These are phyloP conservation scores for Perccottus glenii DNA, from an alignment of 2,113 vertebrate genomes.

Conservation along the genomic window DNA sequence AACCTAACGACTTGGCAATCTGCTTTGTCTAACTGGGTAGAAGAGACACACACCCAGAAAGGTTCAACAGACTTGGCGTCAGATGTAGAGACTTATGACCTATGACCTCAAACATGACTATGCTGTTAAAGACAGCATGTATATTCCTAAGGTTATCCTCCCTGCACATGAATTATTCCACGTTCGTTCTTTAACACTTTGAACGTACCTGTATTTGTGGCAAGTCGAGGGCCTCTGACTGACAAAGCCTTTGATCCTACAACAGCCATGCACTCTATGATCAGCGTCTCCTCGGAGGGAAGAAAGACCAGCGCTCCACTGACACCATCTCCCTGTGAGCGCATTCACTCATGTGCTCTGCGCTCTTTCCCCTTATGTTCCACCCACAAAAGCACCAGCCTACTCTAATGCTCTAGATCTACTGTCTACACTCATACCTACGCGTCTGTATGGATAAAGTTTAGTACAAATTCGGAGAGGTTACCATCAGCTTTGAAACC, in stretches of 20 bases:
- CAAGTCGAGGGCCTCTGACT: conserved; percentile 71
- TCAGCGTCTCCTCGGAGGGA: conserved; percentile 53
- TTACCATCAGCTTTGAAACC: no score
- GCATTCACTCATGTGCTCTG: conserved; percentile 2
- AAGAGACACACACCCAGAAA: no score
- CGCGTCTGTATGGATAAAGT: no score
- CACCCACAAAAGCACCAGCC: neutral
- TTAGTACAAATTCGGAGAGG: no score
- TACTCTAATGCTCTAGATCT: no score
- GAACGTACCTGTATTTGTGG: conserved; percentile 59
- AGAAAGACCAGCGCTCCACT: conserved; percentile 40
- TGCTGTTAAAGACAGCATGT: conserved; percentile 43
- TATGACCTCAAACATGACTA: conserved; percentile 47
- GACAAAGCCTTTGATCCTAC: conserved; percentile 79
- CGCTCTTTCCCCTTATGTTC: conserved; percentile 9
- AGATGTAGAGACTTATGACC: conserved; percentile 18
- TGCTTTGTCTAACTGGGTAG: no score
- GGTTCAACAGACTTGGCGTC: no score
- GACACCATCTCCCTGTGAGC: conserved; percentile 39
- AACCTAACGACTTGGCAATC: no score
- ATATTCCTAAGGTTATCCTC: conserved; percentile 46
- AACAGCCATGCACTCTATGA: conserved; percentile 70
- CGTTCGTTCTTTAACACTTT: conserved; percentile 25
- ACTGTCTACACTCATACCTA: no score
- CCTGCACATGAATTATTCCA: conserved; percentile 72